Conservation (phyloP, 2,888 invertebrate species). For the Leucophenga maculata region DNA sequence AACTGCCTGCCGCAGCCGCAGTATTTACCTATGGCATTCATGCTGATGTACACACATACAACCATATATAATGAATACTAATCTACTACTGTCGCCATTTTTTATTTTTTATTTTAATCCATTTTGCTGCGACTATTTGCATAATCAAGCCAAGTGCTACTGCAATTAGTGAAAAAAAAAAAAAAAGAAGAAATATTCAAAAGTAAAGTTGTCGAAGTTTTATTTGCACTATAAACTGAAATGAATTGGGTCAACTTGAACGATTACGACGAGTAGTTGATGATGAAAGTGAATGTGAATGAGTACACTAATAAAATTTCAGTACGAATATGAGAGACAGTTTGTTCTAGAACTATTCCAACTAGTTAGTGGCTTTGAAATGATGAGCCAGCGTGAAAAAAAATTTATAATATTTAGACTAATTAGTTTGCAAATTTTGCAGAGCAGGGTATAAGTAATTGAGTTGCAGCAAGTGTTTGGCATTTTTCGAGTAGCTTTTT, state of each 20-base stretch:
- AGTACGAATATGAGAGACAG: neutral
- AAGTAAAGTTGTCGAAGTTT: neutral
- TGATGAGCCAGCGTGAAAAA: conserved; percentile 7
- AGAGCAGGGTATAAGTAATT: neutral
- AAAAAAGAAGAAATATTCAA: too few species aligned
- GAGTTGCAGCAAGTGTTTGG: neutral
- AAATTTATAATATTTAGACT: conserved; percentile 2
- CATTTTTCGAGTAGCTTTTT: neutral
- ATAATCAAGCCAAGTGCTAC: too few species aligned
- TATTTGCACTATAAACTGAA: conserved; percentile 7
- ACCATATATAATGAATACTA: too few species aligned
- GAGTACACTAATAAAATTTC: neutral
- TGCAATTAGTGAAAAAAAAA: too few species aligned
- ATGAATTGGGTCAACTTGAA: conserved; percentile 3
- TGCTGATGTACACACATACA: too few species aligned
- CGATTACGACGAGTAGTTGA: neutral
- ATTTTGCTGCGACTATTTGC: too few species aligned
- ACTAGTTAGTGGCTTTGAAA: conserved; percentile 3
- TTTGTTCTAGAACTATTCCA: neutral
- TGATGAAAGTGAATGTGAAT: neutral
- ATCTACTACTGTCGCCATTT: too few species aligned
- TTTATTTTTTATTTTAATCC: too few species aligned
- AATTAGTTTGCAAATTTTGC: conserved; percentile 16
- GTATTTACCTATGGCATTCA: too few species aligned
- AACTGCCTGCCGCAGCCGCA: too few species aligned